Base-by-base conservation (phyloP, 2,113 vertebrate genomes). In the Cololabis saira region DNA sequence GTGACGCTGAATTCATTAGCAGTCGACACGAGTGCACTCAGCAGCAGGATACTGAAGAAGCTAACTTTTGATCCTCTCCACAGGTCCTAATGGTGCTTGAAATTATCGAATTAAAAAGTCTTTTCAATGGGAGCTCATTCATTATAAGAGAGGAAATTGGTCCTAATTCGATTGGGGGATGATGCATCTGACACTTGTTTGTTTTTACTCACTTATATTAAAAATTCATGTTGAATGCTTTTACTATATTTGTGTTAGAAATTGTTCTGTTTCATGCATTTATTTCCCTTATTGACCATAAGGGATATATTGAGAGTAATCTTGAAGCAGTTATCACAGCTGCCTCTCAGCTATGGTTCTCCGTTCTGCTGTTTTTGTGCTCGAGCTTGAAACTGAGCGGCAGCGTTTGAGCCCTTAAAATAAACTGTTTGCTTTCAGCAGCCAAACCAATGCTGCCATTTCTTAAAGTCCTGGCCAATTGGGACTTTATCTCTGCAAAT, bases 51-150 rank as follows among this genome's bases (percentile, higher is more conserved):
- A 47, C 22, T 61, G 55, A 1, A 50, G 17, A 74, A 65, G 55
- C 14, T 18, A 65, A 70, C 75, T 66, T 78, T 67, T 76, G 65
- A 81, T 78, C 71, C 67, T 81, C 75, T 74, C 59, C 40, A 62
- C 54, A 2, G 65, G 48, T 42, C 43, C 8, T 73, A 58, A 64
- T 61, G 37, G 21, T 49, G 66, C 77, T 78, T 49, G 43, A 76
- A 53, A 66, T 57, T 15, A 74, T 85, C 61, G 56, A 63, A 74
- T 44, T 44, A 69, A 74, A 60, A 74, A 60, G 41, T 45, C 11
- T 15, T 16, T 61, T 61, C 61, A 78, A 54, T 50, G 30, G 74
- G 62, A 65, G 48, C 62, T 80, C 52, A 42, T 73, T 76, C 52
- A 59, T 60, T 63, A 61, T 44, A 54, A 75, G 58, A 73, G 67